Conservation (phyloP, 2,888 invertebrate genomes). For the Eugnorisma glareosa region DNA sequence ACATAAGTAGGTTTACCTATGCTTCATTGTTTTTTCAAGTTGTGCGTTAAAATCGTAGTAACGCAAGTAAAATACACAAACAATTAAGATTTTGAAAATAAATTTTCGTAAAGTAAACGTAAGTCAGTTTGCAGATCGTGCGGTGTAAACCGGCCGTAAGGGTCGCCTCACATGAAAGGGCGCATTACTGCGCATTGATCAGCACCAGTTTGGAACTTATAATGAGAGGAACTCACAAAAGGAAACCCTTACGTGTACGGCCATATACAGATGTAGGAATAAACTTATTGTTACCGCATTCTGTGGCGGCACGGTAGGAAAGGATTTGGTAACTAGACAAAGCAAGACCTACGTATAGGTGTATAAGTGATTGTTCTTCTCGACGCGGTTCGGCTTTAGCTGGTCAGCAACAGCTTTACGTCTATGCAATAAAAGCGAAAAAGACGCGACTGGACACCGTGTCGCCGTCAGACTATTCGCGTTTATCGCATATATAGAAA, state of each 20-base stretch:
- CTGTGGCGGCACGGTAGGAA: slow-evolving; percentile 10
- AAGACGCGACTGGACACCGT: too few relatives aligned
- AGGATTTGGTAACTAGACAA: slow-evolving; percentile 2
- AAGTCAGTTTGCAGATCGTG: slow-evolving; percentile 27
- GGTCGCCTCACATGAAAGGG: slow-evolving; percentile 62
- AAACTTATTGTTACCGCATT: slow-evolving; percentile 55
- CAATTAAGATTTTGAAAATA: neutral
- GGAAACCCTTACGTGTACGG: slow-evolving; percentile 57
- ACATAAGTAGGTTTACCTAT: neutral
- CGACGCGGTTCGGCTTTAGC: neutral
- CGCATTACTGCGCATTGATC: slow-evolving; percentile 66
- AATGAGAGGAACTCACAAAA: slow-evolving; percentile 63
- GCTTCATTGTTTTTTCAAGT: neutral
- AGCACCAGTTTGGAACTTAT: slow-evolving; percentile 69
- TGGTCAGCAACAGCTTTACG: neutral
- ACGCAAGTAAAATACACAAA: neutral
- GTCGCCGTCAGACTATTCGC: too few relatives aligned
- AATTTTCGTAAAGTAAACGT: slow-evolving; percentile 6
- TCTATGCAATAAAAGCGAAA: too few relatives aligned
- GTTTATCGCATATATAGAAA: too few relatives aligned
- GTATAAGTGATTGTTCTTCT: neutral
- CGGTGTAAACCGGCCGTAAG: slow-evolving; percentile 56
- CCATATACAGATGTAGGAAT: slow-evolving; percentile 58
- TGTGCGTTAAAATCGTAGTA: neutral
- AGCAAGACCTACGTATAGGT: neutral